These are phyloP conservation scores for Rhynchophorus ferrugineus DNA, from an alignment of 1,140 invertebrate genomes.

Conservation along the genomic window DNA sequence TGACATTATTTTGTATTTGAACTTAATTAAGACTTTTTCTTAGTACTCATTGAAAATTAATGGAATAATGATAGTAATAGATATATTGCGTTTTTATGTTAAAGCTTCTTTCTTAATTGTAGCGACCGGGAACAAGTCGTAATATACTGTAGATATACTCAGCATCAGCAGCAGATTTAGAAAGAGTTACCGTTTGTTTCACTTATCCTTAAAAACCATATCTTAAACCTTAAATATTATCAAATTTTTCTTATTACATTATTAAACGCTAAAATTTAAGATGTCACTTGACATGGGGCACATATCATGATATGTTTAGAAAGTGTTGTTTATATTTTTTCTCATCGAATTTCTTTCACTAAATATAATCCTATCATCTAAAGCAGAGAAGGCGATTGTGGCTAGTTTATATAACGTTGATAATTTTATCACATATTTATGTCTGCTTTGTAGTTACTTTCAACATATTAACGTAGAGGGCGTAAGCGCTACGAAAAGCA, in stretches of 20 bases:
- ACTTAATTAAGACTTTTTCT: too few species aligned
- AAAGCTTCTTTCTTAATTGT: not conserved
- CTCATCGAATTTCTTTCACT: constrained; percentile 6
- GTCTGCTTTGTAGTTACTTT: constrained; percentile 15
- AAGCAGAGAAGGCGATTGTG: constrained; percentile 44
- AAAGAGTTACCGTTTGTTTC: constrained; percentile 20
- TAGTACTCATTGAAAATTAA: too few species aligned
- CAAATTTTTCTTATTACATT: constrained; percentile 40
- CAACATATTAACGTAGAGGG: constrained; percentile 7
- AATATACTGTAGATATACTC: constrained; percentile 24
- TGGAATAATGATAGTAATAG: not conserved
- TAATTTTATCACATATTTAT: constrained; percentile 39
- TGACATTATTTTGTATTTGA: too few species aligned
- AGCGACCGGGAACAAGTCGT: constrained; percentile 5
- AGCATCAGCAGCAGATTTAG: constrained; percentile 22
- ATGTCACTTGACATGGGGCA: constrained; percentile 45
- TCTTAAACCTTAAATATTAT: constrained; percentile 40
- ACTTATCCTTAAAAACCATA: constrained; percentile 37
- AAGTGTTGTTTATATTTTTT: constrained; percentile 40
- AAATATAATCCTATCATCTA: constrained; percentile 39
- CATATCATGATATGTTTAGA: constrained; percentile 47
- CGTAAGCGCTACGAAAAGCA: too few species aligned
- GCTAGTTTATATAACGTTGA: constrained; percentile 42
- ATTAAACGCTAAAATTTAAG: constrained; percentile 44
- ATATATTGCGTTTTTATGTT: not conserved